Conservation (phyloP, 2,113 vertebrate genomes). For the Sebastes schlegelii region DNA sequence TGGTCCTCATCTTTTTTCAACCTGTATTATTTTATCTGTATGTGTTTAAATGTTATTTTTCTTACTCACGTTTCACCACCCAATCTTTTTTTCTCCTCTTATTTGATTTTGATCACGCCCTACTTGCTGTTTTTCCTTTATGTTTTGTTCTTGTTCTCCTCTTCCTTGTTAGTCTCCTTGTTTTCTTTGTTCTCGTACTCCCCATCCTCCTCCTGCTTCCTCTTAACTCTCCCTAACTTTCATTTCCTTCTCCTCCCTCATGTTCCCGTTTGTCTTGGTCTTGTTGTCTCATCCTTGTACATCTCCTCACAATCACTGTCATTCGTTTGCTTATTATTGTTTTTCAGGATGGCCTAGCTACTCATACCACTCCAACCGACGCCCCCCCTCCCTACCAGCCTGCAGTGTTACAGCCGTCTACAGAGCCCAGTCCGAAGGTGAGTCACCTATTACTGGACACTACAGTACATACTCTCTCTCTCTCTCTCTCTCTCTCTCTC, state of each 20-base stretch:
- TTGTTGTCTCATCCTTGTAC: not conserved
- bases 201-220: not conserved
- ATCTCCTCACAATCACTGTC: not conserved
- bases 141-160: not conserved
- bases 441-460: not conserved
- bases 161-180: not conserved
- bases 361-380: constrained; percentile 82
- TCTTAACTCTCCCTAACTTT: not conserved
- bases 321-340: not conserved
- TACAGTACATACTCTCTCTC: not conserved
- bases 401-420: constrained; percentile 92
- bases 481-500: not conserved
- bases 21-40: not conserved
- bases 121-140: not conserved
- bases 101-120: not conserved
- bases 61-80: not conserved
- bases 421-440: constrained; percentile 93
- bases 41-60: not conserved
- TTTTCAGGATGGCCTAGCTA: constrained; percentile 79
- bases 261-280: not conserved
- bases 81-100: not conserved
- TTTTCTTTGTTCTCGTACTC: not conserved
- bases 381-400: constrained; percentile 86
- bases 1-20: not conserved
- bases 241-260: not conserved